Evolutionary conservation across 2,888 invertebrate species (phyloP), one percentile per base, ranked within the genome.

Genomic region (Callimorpha dominula): DNA sequence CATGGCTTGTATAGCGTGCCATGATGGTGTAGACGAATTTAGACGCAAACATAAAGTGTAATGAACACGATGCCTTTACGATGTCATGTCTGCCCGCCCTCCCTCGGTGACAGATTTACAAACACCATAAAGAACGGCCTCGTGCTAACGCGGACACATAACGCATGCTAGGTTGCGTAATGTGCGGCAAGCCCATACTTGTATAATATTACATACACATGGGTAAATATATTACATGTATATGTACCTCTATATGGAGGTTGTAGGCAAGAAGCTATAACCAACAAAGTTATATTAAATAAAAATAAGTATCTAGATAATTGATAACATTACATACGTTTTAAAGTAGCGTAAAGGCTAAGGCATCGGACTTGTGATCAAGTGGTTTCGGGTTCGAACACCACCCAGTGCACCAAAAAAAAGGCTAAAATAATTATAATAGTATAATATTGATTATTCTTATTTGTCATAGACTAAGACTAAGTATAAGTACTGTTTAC

Each of bases 41-140:
- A 68, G 68, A 60, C 15, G 17, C 17, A 67, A 66, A 72, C 46
- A 65, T 70, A 71, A 74, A 40, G 67, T 72, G 65, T 73, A 77
- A 78, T 74, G 70, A 76, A 73, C 81, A 77, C 74, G 71, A 68
- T 60, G 68, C 70, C 65, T 52, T 73, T 60, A 72, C 66, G 63
- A 52, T 71, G 52, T 66, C 73, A 73, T 71, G 70, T 76, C 73
- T 78, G 57, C 71, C 71, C 72, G 65, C 67, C 75, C 76, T 70
- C 70, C 1, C 31, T 70, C 54, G 43, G 64, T 72, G 71, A 80
- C 71, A 74, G 74, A 70, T 73, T 78, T 70, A 78, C 73, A 46
- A 67, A 76, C 70, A 77, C 75, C 74, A 79, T 83, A 79, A 79
- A 74, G 31, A 31, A 14, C 73, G 79, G 72, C 83, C 85, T 81